phyloP scores from a whole-genome alignment of 2,888 invertebrate genomes.

The Ryuthela nishihirai region DNA sequence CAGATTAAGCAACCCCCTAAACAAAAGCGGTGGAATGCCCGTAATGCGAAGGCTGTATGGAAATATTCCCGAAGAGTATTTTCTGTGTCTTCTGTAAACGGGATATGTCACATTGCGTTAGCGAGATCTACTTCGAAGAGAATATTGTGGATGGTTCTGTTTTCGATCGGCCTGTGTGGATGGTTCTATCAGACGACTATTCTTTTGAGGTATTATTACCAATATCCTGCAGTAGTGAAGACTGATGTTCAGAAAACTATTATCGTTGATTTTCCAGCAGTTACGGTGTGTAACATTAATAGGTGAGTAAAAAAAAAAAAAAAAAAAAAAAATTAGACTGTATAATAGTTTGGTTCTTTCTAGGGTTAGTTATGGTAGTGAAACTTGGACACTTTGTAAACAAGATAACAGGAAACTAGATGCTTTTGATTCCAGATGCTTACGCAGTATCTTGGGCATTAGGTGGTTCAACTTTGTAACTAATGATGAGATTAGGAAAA shows the following conservation, averaged over 20 bases:
- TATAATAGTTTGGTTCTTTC: no score
- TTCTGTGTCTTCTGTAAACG: conserved; percentile 18
- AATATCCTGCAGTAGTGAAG: conserved; percentile 25
- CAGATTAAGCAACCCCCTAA: no score
- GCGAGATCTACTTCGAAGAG: conserved; percentile 1
- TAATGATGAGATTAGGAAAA: no score
- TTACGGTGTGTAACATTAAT: conserved; percentile 30
- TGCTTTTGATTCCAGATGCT: no score
- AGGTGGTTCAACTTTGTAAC: no score
- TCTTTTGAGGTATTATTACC: conserved; percentile 16
- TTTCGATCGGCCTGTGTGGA: conserved; percentile 9
- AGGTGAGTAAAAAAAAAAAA: conserved; percentile 14
- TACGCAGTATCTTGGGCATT: no score
- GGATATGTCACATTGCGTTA: conserved; percentile 18
- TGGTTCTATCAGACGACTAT: conserved; percentile 30
- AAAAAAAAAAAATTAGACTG: no score
- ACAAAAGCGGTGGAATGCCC: no score
- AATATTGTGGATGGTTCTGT: conserved; percentile 9
- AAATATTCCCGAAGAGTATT: conserved; percentile 20
- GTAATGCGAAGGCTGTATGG: no score
- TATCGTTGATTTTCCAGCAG: conserved; percentile 18
- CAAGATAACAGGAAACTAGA: no score
- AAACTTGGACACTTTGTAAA: no score
- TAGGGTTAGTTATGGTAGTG: no score
- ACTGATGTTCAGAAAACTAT: conserved; percentile 21